phyloP scores from a whole-genome alignment of 2,888 invertebrate genomes.

The Tipula helvola region DNA sequence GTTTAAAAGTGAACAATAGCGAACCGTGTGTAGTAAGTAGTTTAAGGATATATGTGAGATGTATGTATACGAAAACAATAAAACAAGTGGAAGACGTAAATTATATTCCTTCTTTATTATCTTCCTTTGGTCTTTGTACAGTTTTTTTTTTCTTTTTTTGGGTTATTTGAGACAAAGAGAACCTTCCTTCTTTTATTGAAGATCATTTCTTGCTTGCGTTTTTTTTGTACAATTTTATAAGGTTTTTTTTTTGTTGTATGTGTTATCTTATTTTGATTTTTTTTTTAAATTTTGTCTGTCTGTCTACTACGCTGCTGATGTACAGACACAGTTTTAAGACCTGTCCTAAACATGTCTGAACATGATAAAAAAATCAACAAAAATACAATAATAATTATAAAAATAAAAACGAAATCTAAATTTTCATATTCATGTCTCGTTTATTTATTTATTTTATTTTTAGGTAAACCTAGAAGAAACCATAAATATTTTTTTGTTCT shows the following conservation, averaged over 20 bases:
- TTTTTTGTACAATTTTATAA: not conserved
- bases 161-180: not conserved
- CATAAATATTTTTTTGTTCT: not conserved
- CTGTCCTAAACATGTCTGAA: not conserved
- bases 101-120: not conserved
- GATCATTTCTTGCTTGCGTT: not conserved
- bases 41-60: not conserved
- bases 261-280: not conserved
- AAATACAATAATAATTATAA: not conserved
- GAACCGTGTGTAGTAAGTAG: not conserved
- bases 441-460: not conserved
- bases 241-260: not conserved
- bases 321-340: not conserved
- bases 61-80: not conserved
- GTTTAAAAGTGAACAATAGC: not conserved
- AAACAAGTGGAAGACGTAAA: not conserved
- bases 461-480: slow-evolving; percentile 4
- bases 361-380: not conserved
- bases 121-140: not conserved
- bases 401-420: not conserved
- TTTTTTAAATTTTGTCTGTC: not conserved
- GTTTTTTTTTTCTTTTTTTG: not conserved
- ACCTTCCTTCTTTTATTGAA: not conserved
- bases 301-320: not conserved
- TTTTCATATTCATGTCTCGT: not conserved